These are phyloP conservation scores for Potorous gilbertii DNA, from an alignment of 2,797 vertebrate species.

Conservation along the genomic window DNA sequence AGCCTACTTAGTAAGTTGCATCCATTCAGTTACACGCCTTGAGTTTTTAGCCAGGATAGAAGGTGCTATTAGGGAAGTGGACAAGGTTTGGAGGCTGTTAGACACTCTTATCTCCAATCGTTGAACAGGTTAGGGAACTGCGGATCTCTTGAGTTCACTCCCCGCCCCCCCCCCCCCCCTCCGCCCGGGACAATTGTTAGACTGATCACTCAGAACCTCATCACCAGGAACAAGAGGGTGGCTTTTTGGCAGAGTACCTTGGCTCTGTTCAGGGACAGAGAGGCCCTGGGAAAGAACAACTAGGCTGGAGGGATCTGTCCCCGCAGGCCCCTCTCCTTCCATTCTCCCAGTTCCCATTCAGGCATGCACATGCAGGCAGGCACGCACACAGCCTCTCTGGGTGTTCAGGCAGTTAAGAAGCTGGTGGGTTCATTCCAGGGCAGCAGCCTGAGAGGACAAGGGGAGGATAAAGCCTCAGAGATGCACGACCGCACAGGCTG, in stretches of 20 bases:
- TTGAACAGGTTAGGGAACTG: constrained; percentile 70
- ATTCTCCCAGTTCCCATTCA: not conserved
- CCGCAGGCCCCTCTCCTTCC: constrained; percentile 31
- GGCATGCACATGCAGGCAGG: constrained; percentile 38
- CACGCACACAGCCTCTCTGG: constrained; percentile 22
- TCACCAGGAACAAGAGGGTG: constrained; percentile 79
- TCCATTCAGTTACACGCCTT: constrained; percentile 77
- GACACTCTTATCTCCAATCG: constrained; percentile 79
- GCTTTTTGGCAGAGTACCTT: constrained; percentile 83
- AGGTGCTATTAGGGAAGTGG: constrained; percentile 66
- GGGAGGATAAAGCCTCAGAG: not conserved
- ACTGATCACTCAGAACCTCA: constrained; percentile 79
- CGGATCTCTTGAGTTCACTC: constrained; percentile 76
- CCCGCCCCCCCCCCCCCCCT: no score
- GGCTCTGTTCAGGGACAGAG: constrained; percentile 79
- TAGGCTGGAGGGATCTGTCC: constrained; percentile 48
- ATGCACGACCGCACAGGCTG: constrained; percentile 25
- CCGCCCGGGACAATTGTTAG: constrained; percentile 76
- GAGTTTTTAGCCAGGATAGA: constrained; percentile 70
- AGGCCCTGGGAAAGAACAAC: constrained; percentile 76
- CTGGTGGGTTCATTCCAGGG: constrained; percentile 60
- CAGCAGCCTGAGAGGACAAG: not conserved
- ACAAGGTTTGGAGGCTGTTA: constrained; percentile 69
- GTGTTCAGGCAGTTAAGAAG: not conserved
- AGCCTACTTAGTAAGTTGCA: constrained; percentile 83